Evolutionary conservation across 2,888 invertebrate species (phyloP).

Genomic region (Lasioglossum vierecki): DNA sequence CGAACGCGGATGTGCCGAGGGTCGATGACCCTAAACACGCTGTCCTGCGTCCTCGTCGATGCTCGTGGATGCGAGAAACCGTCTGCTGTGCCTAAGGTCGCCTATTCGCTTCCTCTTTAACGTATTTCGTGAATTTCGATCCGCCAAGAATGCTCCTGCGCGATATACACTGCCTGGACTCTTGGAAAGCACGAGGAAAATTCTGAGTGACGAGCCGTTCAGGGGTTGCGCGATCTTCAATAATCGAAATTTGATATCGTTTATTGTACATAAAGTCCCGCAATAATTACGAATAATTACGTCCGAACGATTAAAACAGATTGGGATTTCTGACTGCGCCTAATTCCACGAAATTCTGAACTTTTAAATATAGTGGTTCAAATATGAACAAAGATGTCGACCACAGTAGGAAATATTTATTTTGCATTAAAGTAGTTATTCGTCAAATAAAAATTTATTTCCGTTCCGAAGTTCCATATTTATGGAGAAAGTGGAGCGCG

Average conservation of each 20-base stretch:
- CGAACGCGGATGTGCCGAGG: slow-evolving; percentile 75
- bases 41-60: slow-evolving; percentile 75
- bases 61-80: slow-evolving; percentile 47
- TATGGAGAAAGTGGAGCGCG: too few species aligned
- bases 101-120: slow-evolving; percentile 2
- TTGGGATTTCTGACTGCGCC: too few species aligned
- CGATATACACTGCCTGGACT: not conserved
- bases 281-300: too few species aligned
- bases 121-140: not conserved
- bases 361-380: too few species aligned
- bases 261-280: too few species aligned
- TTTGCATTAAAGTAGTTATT: too few species aligned
- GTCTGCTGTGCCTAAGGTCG: slow-evolving; percentile 52
- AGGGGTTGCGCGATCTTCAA: not conserved
- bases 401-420: too few species aligned
- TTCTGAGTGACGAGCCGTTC: not conserved
- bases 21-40: slow-evolving; percentile 77
- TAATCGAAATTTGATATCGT: not conserved
- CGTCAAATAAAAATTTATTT: too few species aligned
- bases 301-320: too few species aligned
- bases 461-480: too few species aligned
- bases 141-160: not conserved
- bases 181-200: not conserved
- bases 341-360: too few species aligned
- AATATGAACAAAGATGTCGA: too few species aligned